These are phyloP conservation scores for Synergus gifuensis DNA, from an alignment of 2,888 invertebrate species.

Conservation along the genomic window DNA sequence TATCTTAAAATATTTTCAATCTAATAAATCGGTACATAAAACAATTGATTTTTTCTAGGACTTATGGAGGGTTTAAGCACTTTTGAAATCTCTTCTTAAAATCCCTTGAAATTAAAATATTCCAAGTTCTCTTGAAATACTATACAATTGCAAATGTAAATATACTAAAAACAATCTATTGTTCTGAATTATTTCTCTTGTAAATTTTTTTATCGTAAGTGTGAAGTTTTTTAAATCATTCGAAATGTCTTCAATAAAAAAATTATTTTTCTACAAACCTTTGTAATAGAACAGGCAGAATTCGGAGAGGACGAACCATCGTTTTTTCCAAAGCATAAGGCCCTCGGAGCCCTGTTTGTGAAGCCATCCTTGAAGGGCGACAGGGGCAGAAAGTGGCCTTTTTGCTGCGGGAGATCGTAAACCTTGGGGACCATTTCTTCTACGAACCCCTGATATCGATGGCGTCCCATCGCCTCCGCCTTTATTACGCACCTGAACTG, in stretches of 20 bases:
- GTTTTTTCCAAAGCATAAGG: constrained; percentile 94
- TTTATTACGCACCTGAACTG: constrained; percentile 73
- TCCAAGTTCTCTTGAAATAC: neutral
- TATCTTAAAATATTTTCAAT: no score
- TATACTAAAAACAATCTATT: no score
- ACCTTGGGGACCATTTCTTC: constrained; percentile 80
- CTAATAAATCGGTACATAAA: no score
- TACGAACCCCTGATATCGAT: constrained; percentile 69
- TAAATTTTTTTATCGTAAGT: no score
- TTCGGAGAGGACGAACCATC: constrained; percentile 96
- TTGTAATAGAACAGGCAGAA: constrained; percentile 97
- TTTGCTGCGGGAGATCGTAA: constrained; percentile 91
- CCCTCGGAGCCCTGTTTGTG: constrained; percentile 96
- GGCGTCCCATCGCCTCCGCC: constrained; percentile 68
- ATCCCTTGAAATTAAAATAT: no score
- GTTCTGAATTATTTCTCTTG: no score
- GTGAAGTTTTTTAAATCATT: no score
- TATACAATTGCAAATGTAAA: no score
- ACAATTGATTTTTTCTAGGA: no score
- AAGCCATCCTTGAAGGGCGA: constrained; percentile 92
- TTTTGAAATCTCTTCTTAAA: neutral
- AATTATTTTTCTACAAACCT: constrained; percentile 81
- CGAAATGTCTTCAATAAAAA: neutral
- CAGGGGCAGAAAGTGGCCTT: constrained; percentile 90
- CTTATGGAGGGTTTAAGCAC: no score